These are phyloP conservation scores for Molanna angustata DNA, from an alignment of 2,888 invertebrate species.

Conservation along the genomic window DNA sequence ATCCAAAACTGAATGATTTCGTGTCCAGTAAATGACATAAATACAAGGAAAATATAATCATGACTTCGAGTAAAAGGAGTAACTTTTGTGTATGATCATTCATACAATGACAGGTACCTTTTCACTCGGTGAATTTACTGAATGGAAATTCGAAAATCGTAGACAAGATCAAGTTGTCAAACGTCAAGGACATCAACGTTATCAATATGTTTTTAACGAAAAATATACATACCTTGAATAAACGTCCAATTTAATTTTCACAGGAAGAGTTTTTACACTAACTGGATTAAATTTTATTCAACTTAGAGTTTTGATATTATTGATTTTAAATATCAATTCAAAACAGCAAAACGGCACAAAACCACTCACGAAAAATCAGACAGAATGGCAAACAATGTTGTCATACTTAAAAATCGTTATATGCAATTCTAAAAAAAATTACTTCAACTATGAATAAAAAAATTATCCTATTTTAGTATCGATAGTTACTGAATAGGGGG, in stretches of 20 bases:
- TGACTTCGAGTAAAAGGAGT: not conserved
- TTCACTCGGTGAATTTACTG: not conserved
- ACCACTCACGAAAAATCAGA: constrained; percentile 14
- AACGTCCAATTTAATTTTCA: constrained; percentile 8
- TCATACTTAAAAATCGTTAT: not conserved
- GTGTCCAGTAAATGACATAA: not conserved
- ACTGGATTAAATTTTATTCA: too few relatives aligned
- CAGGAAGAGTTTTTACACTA: too few relatives aligned
- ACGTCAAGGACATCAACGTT: constrained; percentile 28
- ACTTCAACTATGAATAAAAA: too few relatives aligned
- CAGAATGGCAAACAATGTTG: constrained; percentile 13
- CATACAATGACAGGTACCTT: not conserved
- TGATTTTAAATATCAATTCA: constrained; percentile 8
- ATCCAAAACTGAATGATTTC: constrained; percentile 2
- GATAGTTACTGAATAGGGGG: too few relatives aligned
- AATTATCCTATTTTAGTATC: too few relatives aligned
- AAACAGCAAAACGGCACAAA: constrained; percentile 3
- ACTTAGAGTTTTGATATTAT: not conserved
- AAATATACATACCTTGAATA: constrained; percentile 19
- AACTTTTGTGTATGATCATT: not conserved
- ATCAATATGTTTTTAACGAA: constrained; percentile 23
- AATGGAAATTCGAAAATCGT: not conserved
- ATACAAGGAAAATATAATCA: not conserved
- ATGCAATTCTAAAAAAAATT: not conserved
- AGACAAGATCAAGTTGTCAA: constrained; percentile 23